Base-by-base conservation (phyloP, 1,140 invertebrate genomes). In the Frieseomelitta varia region DNA sequence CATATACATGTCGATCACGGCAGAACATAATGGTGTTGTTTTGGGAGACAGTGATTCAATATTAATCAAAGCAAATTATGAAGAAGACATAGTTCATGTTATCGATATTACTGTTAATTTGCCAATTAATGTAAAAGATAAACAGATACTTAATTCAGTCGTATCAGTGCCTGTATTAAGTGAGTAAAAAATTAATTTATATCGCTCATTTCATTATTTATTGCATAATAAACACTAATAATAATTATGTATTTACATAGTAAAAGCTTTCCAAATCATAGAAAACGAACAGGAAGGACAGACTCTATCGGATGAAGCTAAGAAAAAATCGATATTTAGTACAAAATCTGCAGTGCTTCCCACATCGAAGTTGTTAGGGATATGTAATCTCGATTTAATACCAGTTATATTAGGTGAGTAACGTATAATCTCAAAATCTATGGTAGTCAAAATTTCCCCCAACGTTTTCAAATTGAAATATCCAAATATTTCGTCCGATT, bases 331-430 rank as follows among this genome's bases (percentile, higher is more conserved):
- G 27, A 76, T 68, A 79, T 65, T 69, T 19, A 75, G 34, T 27
- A 11, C 65, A 27, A 78, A 65, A 69, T 69, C 47, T 34, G 6
- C 14, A 15, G 15, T 30, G 11, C 19, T 8, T 17, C 11, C 47
- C 0, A 58, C 21, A 3, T 27, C 68, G 19, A 24, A 68, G 15
- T 63, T 85, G 24, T 61, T 91, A 6, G 91, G 92, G n/a, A 76
- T 91, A 1, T 92, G 91, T 73, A 92, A 86, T 77, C 24, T 92
- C 34, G 92, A 92, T 84, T 14, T 92, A 17, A 80, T 92, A 34
- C 91, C 91, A 27, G 39, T 92, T 27, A 51, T 91, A 30, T 75
- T 92, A 75, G 92, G 92, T 92, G 88, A 68, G 24, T 34, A 17
- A 56, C 14, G 24, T 47, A 24, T 69, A 39, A 47, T 69, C 19